These are phyloP conservation scores for Athrips mouffetella DNA, from an alignment of 2,888 invertebrate genomes.

Conservation along the genomic window DNA sequence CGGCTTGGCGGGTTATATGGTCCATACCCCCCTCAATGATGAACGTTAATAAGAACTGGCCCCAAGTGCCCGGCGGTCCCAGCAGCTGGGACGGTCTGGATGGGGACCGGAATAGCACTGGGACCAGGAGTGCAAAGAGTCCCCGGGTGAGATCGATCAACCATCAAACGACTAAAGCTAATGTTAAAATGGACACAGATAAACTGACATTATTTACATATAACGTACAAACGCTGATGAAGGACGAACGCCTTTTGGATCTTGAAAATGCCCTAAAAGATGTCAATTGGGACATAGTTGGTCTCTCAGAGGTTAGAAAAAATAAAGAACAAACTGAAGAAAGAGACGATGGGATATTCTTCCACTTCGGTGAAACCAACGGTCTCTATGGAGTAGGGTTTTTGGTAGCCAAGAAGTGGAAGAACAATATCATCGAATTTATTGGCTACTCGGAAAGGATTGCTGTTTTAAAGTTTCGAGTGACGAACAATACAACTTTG, in stretches of 20 bases:
- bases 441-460: neutral
- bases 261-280: neutral
- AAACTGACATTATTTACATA: too few species aligned
- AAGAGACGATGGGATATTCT: neutral
- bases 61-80: too few species aligned
- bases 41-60: too few species aligned
- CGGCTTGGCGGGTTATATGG: too few species aligned
- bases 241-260: neutral
- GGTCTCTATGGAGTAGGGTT: neutral
- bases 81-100: too few species aligned
- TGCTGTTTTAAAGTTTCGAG: neutral
- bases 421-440: conserved; percentile 3
- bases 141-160: too few species aligned
- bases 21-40: too few species aligned
- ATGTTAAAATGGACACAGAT: too few species aligned
- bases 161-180: too few species aligned
- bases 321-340: neutral
- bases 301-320: neutral
- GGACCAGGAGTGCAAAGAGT: too few species aligned
- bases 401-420: neutral
- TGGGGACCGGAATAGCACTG: too few species aligned
- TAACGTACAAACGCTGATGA: neutral
- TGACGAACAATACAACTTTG: too few species aligned
- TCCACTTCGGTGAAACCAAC: neutral
- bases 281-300: neutral